These are phyloP conservation scores for Teinopalpus imperialis DNA, from an alignment of 2,888 invertebrate species.

Conservation along the genomic window DNA sequence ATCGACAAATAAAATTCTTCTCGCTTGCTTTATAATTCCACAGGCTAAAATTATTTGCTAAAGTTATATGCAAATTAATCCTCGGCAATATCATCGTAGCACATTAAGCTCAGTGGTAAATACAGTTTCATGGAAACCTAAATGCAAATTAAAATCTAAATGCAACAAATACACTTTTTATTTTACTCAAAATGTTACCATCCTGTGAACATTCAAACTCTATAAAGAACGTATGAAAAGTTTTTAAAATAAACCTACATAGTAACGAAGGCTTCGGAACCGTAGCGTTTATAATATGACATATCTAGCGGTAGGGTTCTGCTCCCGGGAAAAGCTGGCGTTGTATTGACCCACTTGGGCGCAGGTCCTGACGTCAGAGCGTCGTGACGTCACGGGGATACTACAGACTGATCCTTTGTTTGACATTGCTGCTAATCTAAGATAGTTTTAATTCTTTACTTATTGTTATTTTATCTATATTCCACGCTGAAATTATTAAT, in stretches of 20 bases:
- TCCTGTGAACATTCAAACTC: slow-evolving; percentile 1
- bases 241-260: slow-evolving; percentile 16
- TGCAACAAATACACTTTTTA: too few relatives aligned
- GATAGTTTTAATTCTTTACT: slow-evolving; percentile 1
- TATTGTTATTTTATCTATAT: not conserved
- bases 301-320: slow-evolving; percentile 19
- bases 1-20: too few relatives aligned
- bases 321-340: slow-evolving; percentile 58
- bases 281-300: slow-evolving; percentile 10
- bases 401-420: slow-evolving; percentile 55
- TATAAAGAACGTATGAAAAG: slow-evolving; percentile 1
- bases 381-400: slow-evolving; percentile 60
- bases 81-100: too few relatives aligned
- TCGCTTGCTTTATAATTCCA: too few relatives aligned
- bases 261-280: slow-evolving; percentile 4
- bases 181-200: too few relatives aligned
- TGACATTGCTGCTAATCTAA: slow-evolving; percentile 15
- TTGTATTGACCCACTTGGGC: slow-evolving; percentile 76
- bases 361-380: slow-evolving; percentile 69
- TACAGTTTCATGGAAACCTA: too few relatives aligned
- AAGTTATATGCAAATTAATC: too few relatives aligned
- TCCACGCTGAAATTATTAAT: too few relatives aligned
- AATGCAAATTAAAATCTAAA: too few relatives aligned
- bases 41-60: too few relatives aligned
- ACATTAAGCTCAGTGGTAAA: too few relatives aligned